Evolutionary conservation across 2,888 invertebrate genomes (phyloP), one percentile per base, ranked within the genome.

Genomic region (Ligdia adustata): DNA sequence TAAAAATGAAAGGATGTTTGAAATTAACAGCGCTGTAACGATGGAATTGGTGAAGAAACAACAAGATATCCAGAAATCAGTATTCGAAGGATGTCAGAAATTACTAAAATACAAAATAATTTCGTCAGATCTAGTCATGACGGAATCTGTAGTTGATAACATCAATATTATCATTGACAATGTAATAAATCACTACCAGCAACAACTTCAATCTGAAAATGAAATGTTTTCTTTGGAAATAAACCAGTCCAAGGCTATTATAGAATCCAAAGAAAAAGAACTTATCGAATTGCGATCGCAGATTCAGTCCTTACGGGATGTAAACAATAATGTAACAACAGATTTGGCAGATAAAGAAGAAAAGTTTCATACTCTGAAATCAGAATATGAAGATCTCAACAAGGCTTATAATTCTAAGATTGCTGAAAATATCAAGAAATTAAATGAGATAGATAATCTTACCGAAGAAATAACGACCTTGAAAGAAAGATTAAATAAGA

Each of bases 21-120:
- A 88, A 68, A 84, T 90, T 41, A 79, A 65, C 57, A 77, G 72
- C 24, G 79, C 82, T 11, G 81, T 89, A 0, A 87, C 85, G 3
- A 52, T 83, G 37, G 82, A 88, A 43, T 73, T 89, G 9, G 62
- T 85, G 2, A 66, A 65, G 40, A 84, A 70, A 60, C 85, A 88
- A 51, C 49, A 79, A 50, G 72, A 75, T 28, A 55, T 82, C 12
- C 60, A 55, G n/a, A 65, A 71, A 28, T 62, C 64, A n/a, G 62
- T 87, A 6, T 55, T 31, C 20, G 62, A 70, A 16, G 66, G 72
- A 28, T 80, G 67, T 53, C 57, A 64, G 24, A 75, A 69, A 57
- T 66, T 89, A 9, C 16, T 65, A 0, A 60, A 78, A 27, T 50
- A 64, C 27, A 66, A 80, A 24, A 58, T 82, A 18, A 49, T 83